These are phyloP conservation scores for Crotalus horridus DNA, from an alignment of 2,113 vertebrate species.

Conservation along the genomic window DNA sequence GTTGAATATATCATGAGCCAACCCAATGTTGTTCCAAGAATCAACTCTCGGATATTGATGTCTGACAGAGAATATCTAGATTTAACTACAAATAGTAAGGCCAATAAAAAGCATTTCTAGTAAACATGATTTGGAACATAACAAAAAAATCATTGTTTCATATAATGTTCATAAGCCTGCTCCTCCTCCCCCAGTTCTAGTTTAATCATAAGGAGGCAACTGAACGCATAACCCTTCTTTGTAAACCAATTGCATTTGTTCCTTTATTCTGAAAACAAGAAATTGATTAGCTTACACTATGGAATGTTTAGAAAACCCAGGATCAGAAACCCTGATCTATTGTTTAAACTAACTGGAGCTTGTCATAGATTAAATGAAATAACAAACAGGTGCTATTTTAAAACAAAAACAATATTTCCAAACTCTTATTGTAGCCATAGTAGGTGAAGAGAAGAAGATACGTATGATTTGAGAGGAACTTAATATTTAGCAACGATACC, in stretches of 20 bases:
- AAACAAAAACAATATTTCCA: neutral
- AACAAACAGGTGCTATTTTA: neutral
- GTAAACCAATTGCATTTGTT: neutral
- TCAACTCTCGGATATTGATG: conserved; percentile 91
- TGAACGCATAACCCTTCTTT: neutral
- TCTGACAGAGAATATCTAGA: conserved; percentile 90
- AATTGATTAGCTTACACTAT: neutral
- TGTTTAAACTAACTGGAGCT: neutral
- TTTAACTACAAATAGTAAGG: conserved; percentile 89
- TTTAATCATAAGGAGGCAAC: neutral
- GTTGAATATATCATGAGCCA: conserved; percentile 96
- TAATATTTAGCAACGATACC: neutral
- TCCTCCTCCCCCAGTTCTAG: neutral
- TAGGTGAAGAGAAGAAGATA: neutral
- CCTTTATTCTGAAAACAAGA: neutral
- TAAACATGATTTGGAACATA: neutral
- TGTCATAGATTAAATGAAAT: neutral
- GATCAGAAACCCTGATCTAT: neutral
- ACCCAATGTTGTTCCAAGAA: conserved; percentile 93
- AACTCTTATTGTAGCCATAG: neutral
- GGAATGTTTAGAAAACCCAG: neutral
- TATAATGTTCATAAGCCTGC: neutral
- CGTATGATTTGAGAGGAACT: neutral
- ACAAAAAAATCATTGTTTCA: neutral
- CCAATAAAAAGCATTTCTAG: neutral